Conservation (phyloP, 2,113 vertebrate genomes). For the Ia io region DNA sequence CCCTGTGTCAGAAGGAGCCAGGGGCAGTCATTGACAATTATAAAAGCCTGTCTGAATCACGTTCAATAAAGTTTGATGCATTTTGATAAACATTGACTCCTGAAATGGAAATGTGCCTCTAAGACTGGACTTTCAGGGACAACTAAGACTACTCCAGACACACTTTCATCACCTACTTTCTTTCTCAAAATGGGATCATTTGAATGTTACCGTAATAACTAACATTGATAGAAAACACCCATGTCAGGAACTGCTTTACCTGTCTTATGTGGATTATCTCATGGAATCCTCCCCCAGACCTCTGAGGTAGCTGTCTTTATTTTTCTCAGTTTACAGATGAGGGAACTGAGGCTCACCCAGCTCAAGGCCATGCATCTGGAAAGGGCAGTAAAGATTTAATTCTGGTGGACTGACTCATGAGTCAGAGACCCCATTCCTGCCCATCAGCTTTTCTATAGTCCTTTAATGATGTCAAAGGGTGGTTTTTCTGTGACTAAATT, state of each 20-base stretch:
- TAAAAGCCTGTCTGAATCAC: neutral
- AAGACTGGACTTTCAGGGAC: neutral
- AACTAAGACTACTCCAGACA: neutral
- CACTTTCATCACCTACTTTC: neutral
- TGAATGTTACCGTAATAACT: neutral
- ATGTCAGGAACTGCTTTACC: neutral
- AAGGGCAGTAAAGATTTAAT: neutral
- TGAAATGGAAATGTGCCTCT: neutral
- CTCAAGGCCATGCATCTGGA: neutral
- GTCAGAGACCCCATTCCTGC: neutral
- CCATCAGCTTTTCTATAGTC: neutral
- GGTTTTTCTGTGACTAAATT: slow-evolving; percentile 18
- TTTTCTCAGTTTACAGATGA: neutral
- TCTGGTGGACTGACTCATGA: neutral
- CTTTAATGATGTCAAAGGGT: neutral
- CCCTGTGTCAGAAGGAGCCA: neutral
- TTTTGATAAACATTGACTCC: neutral
- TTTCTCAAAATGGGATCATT: neutral
- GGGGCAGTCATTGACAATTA: neutral
- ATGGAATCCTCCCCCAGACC: neutral
- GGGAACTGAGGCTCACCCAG: neutral
- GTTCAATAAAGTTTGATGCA: neutral
- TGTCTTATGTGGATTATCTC: neutral
- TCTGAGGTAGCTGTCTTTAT: neutral
- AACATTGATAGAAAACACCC: neutral